Base-by-base conservation (phyloP, 2,888 invertebrate genomes). In the Apotomis betuletana region DNA sequence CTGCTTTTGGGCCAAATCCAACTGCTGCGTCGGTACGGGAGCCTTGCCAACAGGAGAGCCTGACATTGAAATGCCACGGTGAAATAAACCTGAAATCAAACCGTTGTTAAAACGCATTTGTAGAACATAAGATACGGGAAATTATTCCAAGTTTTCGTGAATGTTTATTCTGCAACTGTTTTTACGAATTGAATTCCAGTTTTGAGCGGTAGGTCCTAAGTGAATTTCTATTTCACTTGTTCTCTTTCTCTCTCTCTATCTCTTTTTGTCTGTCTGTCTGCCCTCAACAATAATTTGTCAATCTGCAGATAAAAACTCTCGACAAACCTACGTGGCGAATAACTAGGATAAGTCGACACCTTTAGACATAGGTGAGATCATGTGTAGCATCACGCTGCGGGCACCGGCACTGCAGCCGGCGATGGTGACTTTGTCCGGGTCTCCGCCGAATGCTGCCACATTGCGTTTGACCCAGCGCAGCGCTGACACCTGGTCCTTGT, bases 401-500 rank as follows among this genome's bases (percentile, higher is more conserved):
- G 92, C 90, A 0, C 94, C 94, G 0, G 94, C 94, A 59, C 94
- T 94, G 85, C 94, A 95, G 0, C 96, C 96, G 0, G 94, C 81
- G 13, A 96, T 86, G 0, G 96, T 96, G 0, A 96, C 95, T 0
- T 88, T 87, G 75, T 92, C 88, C 0, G 95, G 94, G 87, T 96
- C 94, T 3, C 96, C 96, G 0, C 96, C 96, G 79, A 96, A 96
- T 0, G 94, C 87, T 0, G 89, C 94, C 63, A 96, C 96, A 79
- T 96, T 96, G 59, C 94, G 82, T 79, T 94, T 93, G 0, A 96
- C 87, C 96, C 96, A 96, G 75, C 94, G 94, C 74, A 96, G 81
- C 0, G 95, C 95, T 8, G 90, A 87, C 3, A 96, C 96, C 85
- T 96, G 96, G 84, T 96, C 96, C 81, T 96, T 96, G 52, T 96